Base-by-base conservation (phyloP, 1,140 invertebrate species). In the Bombus cullumanus region DNA sequence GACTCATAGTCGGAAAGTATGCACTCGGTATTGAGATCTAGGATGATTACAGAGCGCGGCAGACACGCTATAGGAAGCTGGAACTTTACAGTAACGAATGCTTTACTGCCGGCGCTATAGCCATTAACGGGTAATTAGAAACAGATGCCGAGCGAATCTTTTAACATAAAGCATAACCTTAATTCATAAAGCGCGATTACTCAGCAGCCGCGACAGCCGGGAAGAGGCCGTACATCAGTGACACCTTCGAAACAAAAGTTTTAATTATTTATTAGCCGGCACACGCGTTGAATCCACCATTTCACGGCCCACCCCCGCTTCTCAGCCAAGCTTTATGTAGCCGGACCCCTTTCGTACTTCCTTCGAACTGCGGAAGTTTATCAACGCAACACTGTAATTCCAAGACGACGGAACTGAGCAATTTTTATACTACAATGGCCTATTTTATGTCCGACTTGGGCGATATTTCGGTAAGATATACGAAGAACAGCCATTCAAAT, bases 111-210 rank as follows among this genome's bases (percentile, higher is more conserved):
- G 82, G 87, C 91, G 92, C 92, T 94, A 94, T 93, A 94, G 93
- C 94, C 94, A 95, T 95, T 95, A 95, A 93, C 93, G 94, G 94
- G 95, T 95, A 95, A 95, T 95, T 95, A 95, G 94, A 95, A 95
- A 95, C 95, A 95, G 94, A 95, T 95, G 95, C 94, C 92, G 94
- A 92, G 94, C 92, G 94, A 95, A 95, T 95, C 94, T 95, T 95
- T 95, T 95, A 95, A 95, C 94, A 95, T 95, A 94, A 95, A 94
- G 93, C 93, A 95, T 95, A 95, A 95, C 94, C 93, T 95, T 95
- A 95, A 95, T 95, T 95, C 93, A 95, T 95, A 95, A 95, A 95
- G 94, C 92, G 93, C 94, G 93, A 95, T 95, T 95, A 95, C 93
- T 95, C 94, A 95, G 90, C 90, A 89, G 91, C 86, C 88, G 87